A percentile compares a stretch with the other conserved stretches of the same genome.
phyloP scores from a whole-genome alignment of 92 coral and sea anemone species.

The Parazoanthus atlanticus region DNA sequence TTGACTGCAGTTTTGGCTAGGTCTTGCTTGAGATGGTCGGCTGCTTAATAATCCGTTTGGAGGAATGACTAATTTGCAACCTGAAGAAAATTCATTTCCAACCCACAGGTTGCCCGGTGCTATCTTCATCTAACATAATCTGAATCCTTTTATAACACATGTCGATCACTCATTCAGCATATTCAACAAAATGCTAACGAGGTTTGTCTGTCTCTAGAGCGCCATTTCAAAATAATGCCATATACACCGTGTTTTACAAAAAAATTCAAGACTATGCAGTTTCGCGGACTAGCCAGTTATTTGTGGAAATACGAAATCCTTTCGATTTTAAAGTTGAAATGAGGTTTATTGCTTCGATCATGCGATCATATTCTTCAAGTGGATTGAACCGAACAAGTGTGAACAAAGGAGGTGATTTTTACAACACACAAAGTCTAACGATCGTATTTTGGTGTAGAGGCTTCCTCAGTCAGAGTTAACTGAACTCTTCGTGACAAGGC shows the following conservation, averaged over 20 bases:
- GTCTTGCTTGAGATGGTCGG: background rate
- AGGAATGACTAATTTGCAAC: background rate
- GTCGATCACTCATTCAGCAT: background rate
- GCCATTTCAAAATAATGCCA: background rate
- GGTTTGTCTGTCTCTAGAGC: background rate
- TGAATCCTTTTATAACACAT: background rate
- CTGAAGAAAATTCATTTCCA: too few species aligned
- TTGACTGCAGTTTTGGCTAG: background rate
- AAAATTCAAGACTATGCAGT: background rate
- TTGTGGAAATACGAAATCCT: background rate
- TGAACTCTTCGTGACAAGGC: background rate
- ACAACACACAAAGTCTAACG: background rate
- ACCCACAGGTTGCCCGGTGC: background rate
- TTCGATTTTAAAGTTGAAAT: background rate
- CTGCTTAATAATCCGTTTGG: background rate
- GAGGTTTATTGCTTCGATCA: background rate
- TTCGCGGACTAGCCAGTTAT: slow-evolving; percentile 6
- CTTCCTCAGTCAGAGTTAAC: background rate
- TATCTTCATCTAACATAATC: background rate
- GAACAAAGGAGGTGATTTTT: background rate
- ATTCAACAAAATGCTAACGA: too few species aligned
- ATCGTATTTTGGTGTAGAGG: background rate
- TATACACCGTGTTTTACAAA: background rate
- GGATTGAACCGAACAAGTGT: background rate
- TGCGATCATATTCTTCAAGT: background rate